These are phyloP conservation scores for Pollenia griseotomentosa DNA, from an alignment of 2,888 invertebrate species.

Conservation along the genomic window DNA sequence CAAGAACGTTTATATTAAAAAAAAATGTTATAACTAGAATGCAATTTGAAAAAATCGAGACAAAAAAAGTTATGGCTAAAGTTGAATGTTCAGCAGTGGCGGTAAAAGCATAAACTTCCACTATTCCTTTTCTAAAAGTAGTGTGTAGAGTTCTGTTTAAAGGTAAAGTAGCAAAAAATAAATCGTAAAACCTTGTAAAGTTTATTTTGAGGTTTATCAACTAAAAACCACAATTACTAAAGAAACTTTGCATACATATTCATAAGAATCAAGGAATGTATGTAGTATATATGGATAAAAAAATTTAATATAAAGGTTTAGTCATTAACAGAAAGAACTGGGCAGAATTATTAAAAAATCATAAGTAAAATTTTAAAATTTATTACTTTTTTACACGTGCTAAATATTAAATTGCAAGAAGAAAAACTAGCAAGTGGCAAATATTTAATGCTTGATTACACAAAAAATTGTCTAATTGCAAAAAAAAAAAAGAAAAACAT, in stretches of 20 bases:
- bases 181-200: slow-evolving; percentile 38
- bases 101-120: slow-evolving; percentile 35
- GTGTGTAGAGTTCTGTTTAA: slow-evolving; percentile 30
- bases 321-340: background rate
- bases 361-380: background rate
- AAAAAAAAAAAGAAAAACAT: background rate
- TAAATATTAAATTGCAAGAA: slow-evolving; percentile 52
- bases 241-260: background rate
- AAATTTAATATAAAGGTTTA: background rate
- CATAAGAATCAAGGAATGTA: background rate
- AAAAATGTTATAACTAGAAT: slow-evolving; percentile 46
- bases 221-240: slow-evolving; percentile 8
- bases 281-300: background rate
- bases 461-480: slow-evolving; percentile 50
- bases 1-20: slow-evolving; percentile 8
- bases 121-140: slow-evolving; percentile 12
- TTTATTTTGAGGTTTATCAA: slow-evolving; percentile 37
- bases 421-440: slow-evolving; percentile 28
- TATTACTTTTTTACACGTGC: slow-evolving; percentile 53
- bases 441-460: slow-evolving; percentile 69
- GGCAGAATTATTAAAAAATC: slow-evolving; percentile 15
- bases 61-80: slow-evolving; percentile 36
- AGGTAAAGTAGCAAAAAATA: slow-evolving; percentile 39
- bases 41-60: slow-evolving; percentile 42
- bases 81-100: slow-evolving; percentile 39